phyloP scores from a whole-genome alignment of 2,797 vertebrate species.

The Acipenser oxyrinchus region DNA sequence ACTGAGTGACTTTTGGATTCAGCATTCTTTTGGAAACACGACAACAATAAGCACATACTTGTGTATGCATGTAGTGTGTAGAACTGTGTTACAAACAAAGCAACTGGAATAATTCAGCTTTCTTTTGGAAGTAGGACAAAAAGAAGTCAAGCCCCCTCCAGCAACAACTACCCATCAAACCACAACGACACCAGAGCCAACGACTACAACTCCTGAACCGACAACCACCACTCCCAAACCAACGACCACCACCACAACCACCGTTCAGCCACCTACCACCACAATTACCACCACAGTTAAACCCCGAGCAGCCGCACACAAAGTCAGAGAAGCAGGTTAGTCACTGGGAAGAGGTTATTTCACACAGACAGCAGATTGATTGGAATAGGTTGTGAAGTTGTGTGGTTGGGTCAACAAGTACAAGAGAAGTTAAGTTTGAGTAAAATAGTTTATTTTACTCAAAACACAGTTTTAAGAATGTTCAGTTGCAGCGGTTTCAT shows the following conservation, averaged over 20 bases:
- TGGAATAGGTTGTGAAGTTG: too few relatives aligned
- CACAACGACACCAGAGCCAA: constrained; percentile 35
- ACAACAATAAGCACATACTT: too few relatives aligned
- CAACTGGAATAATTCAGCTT: too few relatives aligned
- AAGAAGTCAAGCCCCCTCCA: constrained; percentile 39
- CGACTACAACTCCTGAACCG: constrained; percentile 38
- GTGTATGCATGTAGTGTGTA: too few relatives aligned
- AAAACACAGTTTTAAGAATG: too few relatives aligned
- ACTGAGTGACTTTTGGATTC: too few relatives aligned
- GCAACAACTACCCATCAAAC: constrained; percentile 30
- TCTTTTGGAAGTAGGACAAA: constrained; percentile 41
- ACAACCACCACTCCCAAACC: constrained; percentile 37
- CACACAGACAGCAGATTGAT: neutral
- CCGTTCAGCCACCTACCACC: constrained; percentile 34
- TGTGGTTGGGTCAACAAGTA: too few relatives aligned
- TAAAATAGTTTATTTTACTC: too few relatives aligned
- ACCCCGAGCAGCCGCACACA: constrained; percentile 50
- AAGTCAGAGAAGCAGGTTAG: constrained; percentile 73
- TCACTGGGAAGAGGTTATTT: constrained; percentile 6
- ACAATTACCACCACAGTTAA: constrained; percentile 36
- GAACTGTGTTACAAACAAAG: too few relatives aligned
- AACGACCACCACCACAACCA: constrained; percentile 21
- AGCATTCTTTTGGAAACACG: too few relatives aligned
- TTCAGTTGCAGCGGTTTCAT: too few relatives aligned
- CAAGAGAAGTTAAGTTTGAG: too few relatives aligned